A percentile compares a stretch with the other conserved stretches of the same genome.
These are phyloP conservation scores for Montifringilla adamsi DNA, from an alignment of 2,113 vertebrate genomes.

Conservation along the genomic window DNA sequence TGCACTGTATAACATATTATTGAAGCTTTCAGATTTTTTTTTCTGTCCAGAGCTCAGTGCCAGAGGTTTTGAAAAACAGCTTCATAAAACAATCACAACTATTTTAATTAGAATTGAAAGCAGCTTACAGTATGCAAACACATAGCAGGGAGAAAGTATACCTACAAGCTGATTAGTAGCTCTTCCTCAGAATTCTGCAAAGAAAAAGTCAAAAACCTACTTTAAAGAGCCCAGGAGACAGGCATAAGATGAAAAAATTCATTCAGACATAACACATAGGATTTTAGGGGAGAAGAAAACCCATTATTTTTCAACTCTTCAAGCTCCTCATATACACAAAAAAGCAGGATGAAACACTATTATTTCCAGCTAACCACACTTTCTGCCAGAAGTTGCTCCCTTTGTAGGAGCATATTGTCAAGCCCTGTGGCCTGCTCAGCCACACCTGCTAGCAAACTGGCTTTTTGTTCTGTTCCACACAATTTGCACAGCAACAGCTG, in stretches of 20 bases:
- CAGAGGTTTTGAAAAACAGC: neutral
- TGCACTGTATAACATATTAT: neutral
- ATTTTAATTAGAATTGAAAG: slow-evolving; percentile 2
- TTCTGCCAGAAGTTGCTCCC: neutral
- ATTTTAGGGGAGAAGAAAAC: rapidly evolving
- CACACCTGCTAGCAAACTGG: neutral
- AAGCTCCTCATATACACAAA: neutral
- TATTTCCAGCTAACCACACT: neutral
- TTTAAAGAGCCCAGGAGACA: neutral
- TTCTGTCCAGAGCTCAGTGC: neutral
- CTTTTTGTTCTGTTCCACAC: neutral
- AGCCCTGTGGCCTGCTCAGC: neutral
- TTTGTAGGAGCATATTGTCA: neutral
- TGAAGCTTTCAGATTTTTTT: neutral
- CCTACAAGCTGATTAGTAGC: neutral
- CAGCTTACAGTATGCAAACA: neutral
- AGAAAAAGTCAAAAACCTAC: neutral
- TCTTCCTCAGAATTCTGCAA: neutral
- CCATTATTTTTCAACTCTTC: neutral
- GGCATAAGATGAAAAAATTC: neutral
- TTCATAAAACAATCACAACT: neutral
- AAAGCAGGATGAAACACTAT: neutral
- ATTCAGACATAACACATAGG: neutral
- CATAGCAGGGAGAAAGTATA: neutral
- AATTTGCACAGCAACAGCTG: neutral